Evolutionary conservation across 2,113 vertebrate species (phyloP).

Genomic region (Siniperca knerii): DNA sequence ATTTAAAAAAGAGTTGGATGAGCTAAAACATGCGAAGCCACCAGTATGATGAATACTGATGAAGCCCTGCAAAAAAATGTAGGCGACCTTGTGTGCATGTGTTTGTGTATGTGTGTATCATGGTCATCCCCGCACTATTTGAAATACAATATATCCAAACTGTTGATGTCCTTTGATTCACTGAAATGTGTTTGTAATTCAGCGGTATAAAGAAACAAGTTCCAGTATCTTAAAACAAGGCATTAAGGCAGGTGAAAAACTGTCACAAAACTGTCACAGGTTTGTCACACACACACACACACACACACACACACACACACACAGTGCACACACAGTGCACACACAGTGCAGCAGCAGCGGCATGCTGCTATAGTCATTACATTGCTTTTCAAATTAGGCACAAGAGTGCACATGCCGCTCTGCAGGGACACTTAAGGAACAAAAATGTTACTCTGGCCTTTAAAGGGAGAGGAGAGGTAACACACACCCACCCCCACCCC

Average conservation of each 20-base stretch:
- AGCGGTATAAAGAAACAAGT: neutral
- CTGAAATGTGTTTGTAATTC: neutral
- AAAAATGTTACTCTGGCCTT: slow-evolving; percentile 61
- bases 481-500: neutral
- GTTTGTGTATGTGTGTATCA: neutral
- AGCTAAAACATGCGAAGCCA: neutral
- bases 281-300: no score
- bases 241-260: neutral
- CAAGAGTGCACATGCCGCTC: slow-evolving; percentile 39
- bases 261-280: no score
- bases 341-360: neutral
- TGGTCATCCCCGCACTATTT: neutral
- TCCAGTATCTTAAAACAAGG: neutral
- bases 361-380: slow-evolving; percentile 50
- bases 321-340: no score
- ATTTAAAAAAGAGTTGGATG: neutral
- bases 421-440: slow-evolving; percentile 21
- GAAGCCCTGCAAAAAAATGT: neutral
- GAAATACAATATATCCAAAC: neutral
- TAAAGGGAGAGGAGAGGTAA: slow-evolving; percentile 30
- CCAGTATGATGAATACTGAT: neutral
- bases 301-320: no score
- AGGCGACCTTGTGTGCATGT: neutral
- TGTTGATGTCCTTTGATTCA: no score
- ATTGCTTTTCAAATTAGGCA: slow-evolving; percentile 46